Percentiles rank a stretch among this genome's conserved stretches.
Conservation (phyloP, 2,797 vertebrate genomes). For the Onychomys arenicola region DNA sequence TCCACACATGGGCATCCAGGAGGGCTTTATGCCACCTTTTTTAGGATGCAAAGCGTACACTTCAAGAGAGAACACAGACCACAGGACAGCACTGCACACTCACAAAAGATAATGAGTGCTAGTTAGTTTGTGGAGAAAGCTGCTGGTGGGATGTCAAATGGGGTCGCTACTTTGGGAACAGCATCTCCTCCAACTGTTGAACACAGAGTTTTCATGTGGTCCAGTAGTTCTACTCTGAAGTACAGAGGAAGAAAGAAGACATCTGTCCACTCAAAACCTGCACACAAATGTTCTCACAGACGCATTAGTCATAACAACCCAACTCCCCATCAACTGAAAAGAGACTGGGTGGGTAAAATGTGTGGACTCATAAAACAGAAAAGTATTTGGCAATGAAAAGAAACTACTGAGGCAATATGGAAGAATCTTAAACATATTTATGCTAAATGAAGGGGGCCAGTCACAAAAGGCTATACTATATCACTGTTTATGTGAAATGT, state of each 20-base stretch:
- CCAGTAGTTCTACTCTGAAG: background rate
- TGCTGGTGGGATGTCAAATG: background rate
- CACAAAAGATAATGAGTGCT: background rate
- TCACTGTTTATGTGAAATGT: background rate
- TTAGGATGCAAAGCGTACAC: rapidly evolving
- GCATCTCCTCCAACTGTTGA: background rate
- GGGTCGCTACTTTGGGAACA: background rate
- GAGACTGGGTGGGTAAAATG: background rate
- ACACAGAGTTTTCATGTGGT: background rate
- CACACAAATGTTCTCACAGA: background rate
- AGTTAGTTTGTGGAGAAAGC: background rate
- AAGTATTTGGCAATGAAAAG: background rate
- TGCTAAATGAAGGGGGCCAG: background rate
- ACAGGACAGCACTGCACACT: rapidly evolving
- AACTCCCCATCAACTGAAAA: background rate
- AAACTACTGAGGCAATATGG: background rate
- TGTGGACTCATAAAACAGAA: background rate
- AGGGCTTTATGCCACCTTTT: background rate
- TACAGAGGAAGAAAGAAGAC: background rate
- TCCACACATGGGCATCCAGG: background rate
- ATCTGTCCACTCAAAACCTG: background rate
- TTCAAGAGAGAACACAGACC: background rate
- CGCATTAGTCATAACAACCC: background rate
- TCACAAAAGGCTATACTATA: background rate
- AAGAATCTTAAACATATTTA: background rate